Evolutionary conservation across 2,888 invertebrate species (phyloP).

Genomic region (Lithophane socia): DNA sequence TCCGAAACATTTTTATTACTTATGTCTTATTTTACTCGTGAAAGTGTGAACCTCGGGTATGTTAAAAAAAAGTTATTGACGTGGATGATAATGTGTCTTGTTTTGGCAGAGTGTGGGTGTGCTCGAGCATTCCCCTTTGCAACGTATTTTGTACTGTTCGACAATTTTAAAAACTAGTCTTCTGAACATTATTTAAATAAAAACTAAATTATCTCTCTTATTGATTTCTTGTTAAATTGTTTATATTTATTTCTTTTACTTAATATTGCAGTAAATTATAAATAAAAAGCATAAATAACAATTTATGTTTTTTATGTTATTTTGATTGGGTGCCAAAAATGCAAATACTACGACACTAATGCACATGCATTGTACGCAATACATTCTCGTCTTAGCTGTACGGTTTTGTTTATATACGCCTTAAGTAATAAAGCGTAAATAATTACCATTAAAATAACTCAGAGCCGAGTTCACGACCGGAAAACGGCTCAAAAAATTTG

Average conservation of each 20-base stretch:
- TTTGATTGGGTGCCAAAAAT: constrained; percentile 48
- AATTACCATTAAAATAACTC: constrained; percentile 44
- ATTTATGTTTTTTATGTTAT: constrained; percentile 5
- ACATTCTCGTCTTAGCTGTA: constrained; percentile 1
- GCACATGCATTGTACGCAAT: constrained; percentile 26
- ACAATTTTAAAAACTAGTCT: neutral
- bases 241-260: neutral
- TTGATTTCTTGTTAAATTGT: neutral
- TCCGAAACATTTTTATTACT: constrained; percentile 30
- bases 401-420: constrained; percentile 24
- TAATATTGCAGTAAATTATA: neutral
- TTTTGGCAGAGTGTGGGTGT: constrained; percentile 58
- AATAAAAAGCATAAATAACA: neutral
- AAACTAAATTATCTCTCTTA: neutral
- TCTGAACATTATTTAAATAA: neutral
- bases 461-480: constrained; percentile 44
- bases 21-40: constrained; percentile 51
- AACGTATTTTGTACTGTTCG: constrained; percentile 22
- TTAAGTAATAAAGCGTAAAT: constrained; percentile 31
- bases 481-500: constrained; percentile 23
- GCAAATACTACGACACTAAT: constrained; percentile 22
- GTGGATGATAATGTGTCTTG: constrained; percentile 53
- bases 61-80: constrained; percentile 65
- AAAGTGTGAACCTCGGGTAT: constrained; percentile 52
- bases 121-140: constrained; percentile 65